Evolutionary conservation across 2,797 vertebrate genomes (phyloP), one percentile per base, ranked within the genome.

Genomic region (Nyctibius grandis): DNA sequence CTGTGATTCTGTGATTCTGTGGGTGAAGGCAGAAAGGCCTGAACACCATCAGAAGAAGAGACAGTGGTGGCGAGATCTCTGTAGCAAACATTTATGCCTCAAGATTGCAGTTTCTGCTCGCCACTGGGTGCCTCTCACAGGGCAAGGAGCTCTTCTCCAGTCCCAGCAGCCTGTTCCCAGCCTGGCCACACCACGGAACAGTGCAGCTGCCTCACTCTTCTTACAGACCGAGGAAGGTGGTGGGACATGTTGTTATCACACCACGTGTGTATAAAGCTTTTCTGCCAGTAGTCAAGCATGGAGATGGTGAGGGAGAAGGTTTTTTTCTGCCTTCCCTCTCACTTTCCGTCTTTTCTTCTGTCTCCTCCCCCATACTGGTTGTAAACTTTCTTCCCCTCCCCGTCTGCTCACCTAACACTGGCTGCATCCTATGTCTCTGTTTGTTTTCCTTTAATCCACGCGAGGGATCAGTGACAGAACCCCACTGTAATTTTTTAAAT

Each of bases 401-500:
- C 53, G 38, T 40, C 42, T 31, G 33, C 63, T 96, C 88, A 92
- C 76, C 82, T 75, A 57, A 56, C 45, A 34, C 56, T 1, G 3
- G 51, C 80, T 91, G 85, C 65, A 59, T 73, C 53, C 70, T 9
- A 18, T 12, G 21, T 88, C 80, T 94, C 95, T 83, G 60, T 93
- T 94, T 96, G 84, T 93, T 93, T 92, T 67, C 79, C 82, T 87
- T 95, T 95, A 91, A 94, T 92, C 94, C 73, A n/a, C 0, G 18
- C 9, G 9, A 82, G 64, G 83, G 91, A 95, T 95, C 88, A 88
- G 77, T 93, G 79, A 77, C 94, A 91, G 95, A 89, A 81, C 75
- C 79, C 45, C 36, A 73, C 91, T 60, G 87, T 69, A 96, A 89
- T 95, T 96, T 96, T 95, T 87, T 72, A 88, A 96, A 96, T 96